Conservation (phyloP, 2,797 vertebrate species). For the Enteromius anoplus region DNA sequence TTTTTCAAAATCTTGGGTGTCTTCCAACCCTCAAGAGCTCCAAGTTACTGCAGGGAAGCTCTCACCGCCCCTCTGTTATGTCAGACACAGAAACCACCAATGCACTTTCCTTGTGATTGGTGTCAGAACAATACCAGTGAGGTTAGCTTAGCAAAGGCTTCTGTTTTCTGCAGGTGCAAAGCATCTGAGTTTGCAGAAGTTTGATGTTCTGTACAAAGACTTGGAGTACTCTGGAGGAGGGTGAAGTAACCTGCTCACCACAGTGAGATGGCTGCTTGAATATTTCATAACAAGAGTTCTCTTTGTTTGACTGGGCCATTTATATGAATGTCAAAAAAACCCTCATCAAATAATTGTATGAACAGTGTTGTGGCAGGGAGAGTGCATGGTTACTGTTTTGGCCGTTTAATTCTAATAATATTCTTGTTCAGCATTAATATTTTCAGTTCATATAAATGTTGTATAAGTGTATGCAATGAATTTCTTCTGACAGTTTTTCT, state of each 20-base stretch:
- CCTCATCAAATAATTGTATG: not conserved
- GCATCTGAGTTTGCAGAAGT: not conserved
- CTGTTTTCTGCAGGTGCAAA: slow-evolving; percentile 28
- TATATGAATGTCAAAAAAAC: slow-evolving; percentile 12
- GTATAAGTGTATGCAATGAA: not conserved
- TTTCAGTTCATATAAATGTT: not conserved
- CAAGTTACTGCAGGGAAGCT: slow-evolving; percentile 56
- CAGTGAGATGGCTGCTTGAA: not conserved
- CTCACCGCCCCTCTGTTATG: slow-evolving; percentile 70
- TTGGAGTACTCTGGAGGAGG: not conserved
- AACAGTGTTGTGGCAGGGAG: not conserved
- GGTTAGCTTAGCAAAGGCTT: not conserved
- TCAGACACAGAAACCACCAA: slow-evolving; percentile 77
- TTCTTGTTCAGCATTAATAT: slow-evolving; percentile 39
- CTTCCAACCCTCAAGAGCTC: slow-evolving; percentile 52
- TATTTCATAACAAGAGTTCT: not conserved
- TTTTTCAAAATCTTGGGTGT: slow-evolving; percentile 66
- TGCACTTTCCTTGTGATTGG: slow-evolving; percentile 73
- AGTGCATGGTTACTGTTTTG: not conserved
- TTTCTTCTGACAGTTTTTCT: slow-evolving; percentile 7
- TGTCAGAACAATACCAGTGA: not conserved
- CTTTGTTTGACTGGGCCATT: slow-evolving; percentile 22
- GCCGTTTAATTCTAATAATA: not conserved
- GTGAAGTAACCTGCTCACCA: not conserved
- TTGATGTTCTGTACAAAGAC: not conserved